Base-by-base conservation (phyloP, 2,113 vertebrate species). In the Poeciliopsis occidentalis region DNA sequence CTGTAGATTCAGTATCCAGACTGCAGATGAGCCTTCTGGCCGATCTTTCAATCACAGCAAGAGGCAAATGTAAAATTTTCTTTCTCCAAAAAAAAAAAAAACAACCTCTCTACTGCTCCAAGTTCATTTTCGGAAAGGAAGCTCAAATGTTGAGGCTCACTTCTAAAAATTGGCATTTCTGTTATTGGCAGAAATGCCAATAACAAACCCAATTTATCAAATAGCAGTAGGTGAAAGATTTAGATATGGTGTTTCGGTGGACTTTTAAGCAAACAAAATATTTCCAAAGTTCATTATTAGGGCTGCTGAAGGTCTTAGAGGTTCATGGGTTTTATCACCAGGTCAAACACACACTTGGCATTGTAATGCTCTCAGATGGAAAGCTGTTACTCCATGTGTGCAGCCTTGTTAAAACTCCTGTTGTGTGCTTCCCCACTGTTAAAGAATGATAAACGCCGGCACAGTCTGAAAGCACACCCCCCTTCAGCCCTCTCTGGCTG, bases 401-500 rank as follows among this genome's bases (percentile, higher is more conserved):
- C 72, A 77, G 73, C 78, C 82, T 74, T 30, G 79, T 30, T 34
- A 73, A 75, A 76, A 95, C 94, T 87, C 94, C 92, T 82, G 91
- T 86, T 92, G 91, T 83, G 84, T 85, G 85, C 92, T 88, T 94
- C 95, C 95, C 95, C 95, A 90, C 92, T 97, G 97, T 96, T 97
- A 88, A 87, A 92, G 81, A 80, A 92, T 97, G 96, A 98, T 98
- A 97, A 98, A 97, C 92, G 93, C 87, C 83, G 92, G 88, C 92
- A 71, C 86, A 93, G 95, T 94, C 92, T 95, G 91, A 91, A 88
- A 87, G 85, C 94, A 87, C 89, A 91, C 93, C 92, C 85, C 34
- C 44, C 32, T 17, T 57, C 51, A 57, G 51, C 15, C 57, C 27
- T 93, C 94, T 95, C 95, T 95, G 93, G 95, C 96, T 96, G 94